Conservation (phyloP, 1,140 invertebrate genomes). For the Megalonaias nervosa region DNA sequence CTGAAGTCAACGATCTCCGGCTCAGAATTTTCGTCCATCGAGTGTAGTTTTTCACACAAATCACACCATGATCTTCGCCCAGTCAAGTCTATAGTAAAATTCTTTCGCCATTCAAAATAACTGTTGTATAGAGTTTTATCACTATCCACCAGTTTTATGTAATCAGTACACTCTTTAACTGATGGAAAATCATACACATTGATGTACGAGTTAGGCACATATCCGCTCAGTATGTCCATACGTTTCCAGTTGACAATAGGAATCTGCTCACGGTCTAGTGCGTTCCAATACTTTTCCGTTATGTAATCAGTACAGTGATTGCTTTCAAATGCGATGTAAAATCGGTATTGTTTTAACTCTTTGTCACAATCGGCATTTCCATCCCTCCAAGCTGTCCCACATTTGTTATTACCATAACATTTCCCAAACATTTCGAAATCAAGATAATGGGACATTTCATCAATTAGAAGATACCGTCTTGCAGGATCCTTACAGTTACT, state of each 20-base stretch:
- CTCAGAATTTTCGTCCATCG: too few species aligned
- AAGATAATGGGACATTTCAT: conserved; percentile 74
- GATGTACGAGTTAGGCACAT: too few species aligned
- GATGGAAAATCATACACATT: conserved; percentile 93
- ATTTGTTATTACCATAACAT: conserved; percentile 61
- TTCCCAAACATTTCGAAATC: conserved; percentile 78
- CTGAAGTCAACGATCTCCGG: too few species aligned
- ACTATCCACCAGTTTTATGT: conserved; percentile 77
- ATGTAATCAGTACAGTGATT: conserved; percentile 68
- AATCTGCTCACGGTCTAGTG: conserved; percentile 50
- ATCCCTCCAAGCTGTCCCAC: conserved; percentile 42
- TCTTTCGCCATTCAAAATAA: conserved; percentile 63
- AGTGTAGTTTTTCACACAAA: too few species aligned
- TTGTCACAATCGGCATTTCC: conserved; percentile 44
- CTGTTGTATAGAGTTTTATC: conserved; percentile 64
- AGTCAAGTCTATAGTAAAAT: too few species aligned
- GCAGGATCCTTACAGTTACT: too few species aligned
- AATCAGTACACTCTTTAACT: conserved; percentile 86
- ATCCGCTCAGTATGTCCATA: conserved; percentile 46
- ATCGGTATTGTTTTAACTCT: conserved; percentile 84
- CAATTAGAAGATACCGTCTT: too few species aligned
- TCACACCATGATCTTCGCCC: too few species aligned
- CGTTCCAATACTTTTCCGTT: conserved; percentile 69
- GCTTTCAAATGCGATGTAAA: conserved; percentile 77
- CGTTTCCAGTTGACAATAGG: conserved; percentile 59